These are phyloP conservation scores for Pseudomyrmex sp. DNA, from an alignment of 1,140 invertebrate genomes.

Conservation along the genomic window DNA sequence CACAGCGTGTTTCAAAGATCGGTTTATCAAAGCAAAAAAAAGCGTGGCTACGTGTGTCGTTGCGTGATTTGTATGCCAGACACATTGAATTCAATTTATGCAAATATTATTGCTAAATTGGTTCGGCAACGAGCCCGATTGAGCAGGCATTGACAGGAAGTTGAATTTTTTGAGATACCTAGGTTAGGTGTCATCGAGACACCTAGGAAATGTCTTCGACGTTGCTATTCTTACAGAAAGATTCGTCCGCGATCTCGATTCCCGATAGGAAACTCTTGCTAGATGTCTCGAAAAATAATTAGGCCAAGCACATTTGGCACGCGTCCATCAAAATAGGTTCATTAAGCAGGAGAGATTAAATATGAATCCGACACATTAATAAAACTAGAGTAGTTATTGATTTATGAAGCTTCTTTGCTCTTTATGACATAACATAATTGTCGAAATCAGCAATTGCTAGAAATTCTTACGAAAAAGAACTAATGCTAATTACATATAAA, in stretches of 20 bases:
- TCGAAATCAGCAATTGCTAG: too few species aligned
- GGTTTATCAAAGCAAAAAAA: too few species aligned
- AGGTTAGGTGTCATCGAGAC: too few species aligned
- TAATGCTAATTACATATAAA: too few species aligned
- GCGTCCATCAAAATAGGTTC: constrained; percentile 8
- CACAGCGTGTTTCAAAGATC: too few species aligned
- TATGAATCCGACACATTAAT: constrained; percentile 13
- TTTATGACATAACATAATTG: too few species aligned
- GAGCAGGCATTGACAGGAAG: constrained; percentile 60
- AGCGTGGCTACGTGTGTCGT: constrained; percentile 35
- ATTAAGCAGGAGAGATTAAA: constrained; percentile 47
- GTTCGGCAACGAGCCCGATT: constrained; percentile 78
- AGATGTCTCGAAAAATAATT: constrained; percentile 61
- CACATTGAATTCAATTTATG: constrained; percentile 80
- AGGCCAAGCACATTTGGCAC: constrained; percentile 61
- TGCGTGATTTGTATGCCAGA: constrained; percentile 76
- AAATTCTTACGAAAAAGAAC: too few species aligned
- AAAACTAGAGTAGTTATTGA: neutral
- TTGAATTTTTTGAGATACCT: constrained; percentile 79
- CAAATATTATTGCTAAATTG: constrained; percentile 83
- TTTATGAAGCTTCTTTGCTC: neutral
- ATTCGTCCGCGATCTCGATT: constrained; percentile 24
- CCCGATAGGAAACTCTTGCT: neutral
- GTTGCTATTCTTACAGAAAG: constrained; percentile 11
- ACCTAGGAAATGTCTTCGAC: constrained; percentile 31